A percentile compares a stretch with the other conserved stretches of the same genome.
These are phyloP conservation scores for Caretta caretta DNA, from an alignment of 2,113 vertebrate genomes.

Conservation along the genomic window DNA sequence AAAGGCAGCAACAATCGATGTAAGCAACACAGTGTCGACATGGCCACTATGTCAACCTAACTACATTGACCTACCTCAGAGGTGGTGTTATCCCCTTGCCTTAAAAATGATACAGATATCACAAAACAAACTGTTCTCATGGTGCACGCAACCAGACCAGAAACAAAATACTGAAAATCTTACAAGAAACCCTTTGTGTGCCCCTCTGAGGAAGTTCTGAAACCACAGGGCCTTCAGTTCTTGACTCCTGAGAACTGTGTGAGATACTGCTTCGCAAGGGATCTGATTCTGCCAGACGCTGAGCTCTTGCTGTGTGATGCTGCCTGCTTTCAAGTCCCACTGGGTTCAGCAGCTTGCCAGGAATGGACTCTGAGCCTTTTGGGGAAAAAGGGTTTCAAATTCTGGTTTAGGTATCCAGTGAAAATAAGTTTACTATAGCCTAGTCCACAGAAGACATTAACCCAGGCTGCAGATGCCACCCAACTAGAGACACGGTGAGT, in stretches of 20 bases:
- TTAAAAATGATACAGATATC: background rate
- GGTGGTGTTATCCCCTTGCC: background rate
- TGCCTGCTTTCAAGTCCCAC: background rate
- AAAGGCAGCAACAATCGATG: background rate
- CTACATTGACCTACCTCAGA: background rate
- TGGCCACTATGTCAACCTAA: background rate
- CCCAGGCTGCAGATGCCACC: background rate
- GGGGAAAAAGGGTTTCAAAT: accelerated
- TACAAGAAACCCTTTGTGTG: background rate
- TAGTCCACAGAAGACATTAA: background rate
- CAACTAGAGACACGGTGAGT: background rate
- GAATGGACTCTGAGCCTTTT: accelerated
- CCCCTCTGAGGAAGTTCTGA: background rate
- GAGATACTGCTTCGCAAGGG: background rate
- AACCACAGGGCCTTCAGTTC: background rate
- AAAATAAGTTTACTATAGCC: background rate
- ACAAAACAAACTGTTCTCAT: background rate
- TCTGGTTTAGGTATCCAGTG: background rate
- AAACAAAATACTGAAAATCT: background rate
- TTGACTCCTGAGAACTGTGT: background rate
- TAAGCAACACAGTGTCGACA: background rate
- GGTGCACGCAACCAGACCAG: background rate
- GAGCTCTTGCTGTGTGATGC: background rate
- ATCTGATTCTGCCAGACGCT: accelerated
- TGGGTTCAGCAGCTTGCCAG: background rate